A percentile compares a stretch with the other conserved stretches of the same genome.
Conservation (phyloP, 1,140 invertebrate species). For the Drosophila tani region DNA sequence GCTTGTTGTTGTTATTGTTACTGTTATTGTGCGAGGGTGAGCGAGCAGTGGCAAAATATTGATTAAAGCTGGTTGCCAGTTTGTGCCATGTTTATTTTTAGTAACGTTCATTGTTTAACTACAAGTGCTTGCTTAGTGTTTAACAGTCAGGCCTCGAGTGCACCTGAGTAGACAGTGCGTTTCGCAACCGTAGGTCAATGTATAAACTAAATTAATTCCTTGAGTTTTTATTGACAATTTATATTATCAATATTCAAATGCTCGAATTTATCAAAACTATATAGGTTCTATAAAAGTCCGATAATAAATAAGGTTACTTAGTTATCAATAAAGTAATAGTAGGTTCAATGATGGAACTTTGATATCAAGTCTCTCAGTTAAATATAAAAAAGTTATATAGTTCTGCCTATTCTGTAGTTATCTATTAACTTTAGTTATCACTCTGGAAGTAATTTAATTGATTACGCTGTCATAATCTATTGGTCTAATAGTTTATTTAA, state of each 20-base stretch:
- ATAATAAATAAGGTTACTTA: slow-evolving; percentile 13
- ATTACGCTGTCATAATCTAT: background rate
- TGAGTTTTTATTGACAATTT: background rate
- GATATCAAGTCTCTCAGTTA: background rate
- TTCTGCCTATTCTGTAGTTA: background rate
- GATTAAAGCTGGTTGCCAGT: slow-evolving; percentile 30
- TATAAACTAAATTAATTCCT: background rate
- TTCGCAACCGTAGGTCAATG: slow-evolving; percentile 15
- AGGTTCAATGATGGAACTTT: background rate
- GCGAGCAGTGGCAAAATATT: slow-evolving; percentile 29
- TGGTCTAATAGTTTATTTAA: background rate
- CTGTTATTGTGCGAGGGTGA: slow-evolving; percentile 6
- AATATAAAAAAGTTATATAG: background rate
- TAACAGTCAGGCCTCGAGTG: slow-evolving; percentile 23
- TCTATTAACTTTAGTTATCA: background rate
- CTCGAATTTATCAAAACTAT: slow-evolving; percentile 8
- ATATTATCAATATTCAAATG: background rate
- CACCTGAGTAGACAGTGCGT: slow-evolving; percentile 32
- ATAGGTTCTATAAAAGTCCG: background rate
- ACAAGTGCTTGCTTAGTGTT: slow-evolving; percentile 35
- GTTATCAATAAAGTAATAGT: background rate
- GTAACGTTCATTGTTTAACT: slow-evolving; percentile 34
- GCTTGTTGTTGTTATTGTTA: slow-evolving; percentile 1
- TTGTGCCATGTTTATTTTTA: slow-evolving; percentile 44
- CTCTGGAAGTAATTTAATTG: background rate